Base-by-base conservation (phyloP, 2,888 invertebrate species). In the Frankliniella intonsa region DNA sequence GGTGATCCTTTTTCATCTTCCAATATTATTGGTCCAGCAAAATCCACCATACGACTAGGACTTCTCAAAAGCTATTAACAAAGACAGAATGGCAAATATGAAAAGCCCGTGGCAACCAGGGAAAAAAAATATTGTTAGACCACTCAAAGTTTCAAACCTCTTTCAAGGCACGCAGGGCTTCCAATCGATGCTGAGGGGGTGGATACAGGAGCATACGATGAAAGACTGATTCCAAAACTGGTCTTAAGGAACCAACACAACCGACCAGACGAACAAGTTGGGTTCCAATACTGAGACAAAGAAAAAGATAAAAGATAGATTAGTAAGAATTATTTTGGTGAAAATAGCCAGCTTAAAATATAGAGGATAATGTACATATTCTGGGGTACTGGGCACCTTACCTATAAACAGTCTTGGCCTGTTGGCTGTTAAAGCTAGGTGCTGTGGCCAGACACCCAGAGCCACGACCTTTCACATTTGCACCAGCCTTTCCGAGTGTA, bases 131-230 rank as follows among this genome's bases (percentile, higher is more conserved):
- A 38, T 3, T 81, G 12, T 50, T 25, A 51, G 25, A 19, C 22
- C 80, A 50, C 10, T 51, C n/a, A 50, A 27, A 19, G 17, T 62
- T 82, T 82, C 62, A 14, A 84, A 90, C 90, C 88, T 97, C 97
- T 84, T 94, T 92, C 0, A 95, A 91, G 84, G 96, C 95, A 84
- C 94, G 91, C 50, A 98, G 87, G 0, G 97, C 94, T 85, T 97
- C 97, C 12, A 95, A 91, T 79, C 97, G 91, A 87, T 96, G 95
- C 79, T 93, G 91, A 0, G 95, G 93, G 0, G 95, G 94, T 22
- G 97, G 97, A 88, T 97, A 93, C 0, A 97, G 90, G 7, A 97
- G 89, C 94, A 97, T 96, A 82, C 97, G 91, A 88, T 98, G 97
- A 87, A 97, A 97, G 1, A 98, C 90, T 0, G 97, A 97, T 87